phyloP scores from a whole-genome alignment of 1,140 invertebrate genomes.

The Drepana arcuata region DNA sequence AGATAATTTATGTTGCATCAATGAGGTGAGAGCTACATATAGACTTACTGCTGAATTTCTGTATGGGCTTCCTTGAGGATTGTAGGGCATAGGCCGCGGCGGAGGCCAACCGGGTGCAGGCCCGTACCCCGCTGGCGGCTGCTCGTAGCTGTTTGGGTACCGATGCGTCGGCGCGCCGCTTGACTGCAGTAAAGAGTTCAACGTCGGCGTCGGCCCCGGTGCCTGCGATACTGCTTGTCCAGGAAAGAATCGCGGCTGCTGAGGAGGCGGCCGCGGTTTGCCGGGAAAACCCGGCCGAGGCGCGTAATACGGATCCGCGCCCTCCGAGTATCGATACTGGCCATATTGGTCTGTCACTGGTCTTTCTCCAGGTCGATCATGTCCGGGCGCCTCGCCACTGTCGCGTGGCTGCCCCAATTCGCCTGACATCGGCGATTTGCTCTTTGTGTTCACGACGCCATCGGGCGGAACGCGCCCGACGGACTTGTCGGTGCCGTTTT shows the following conservation, averaged over 20 bases:
- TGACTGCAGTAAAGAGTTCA: constrained; percentile 90
- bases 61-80: constrained; percentile 65
- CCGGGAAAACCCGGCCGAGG: constrained; percentile 60
- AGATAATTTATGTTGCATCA: too few relatives aligned
- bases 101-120: constrained; percentile 57
- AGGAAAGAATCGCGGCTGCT: constrained; percentile 74
- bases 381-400: constrained; percentile 54
- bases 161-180: constrained; percentile 79
- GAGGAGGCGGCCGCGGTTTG: constrained; percentile 53
- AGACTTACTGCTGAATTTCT: constrained; percentile 67
- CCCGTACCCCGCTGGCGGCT: constrained; percentile 54
- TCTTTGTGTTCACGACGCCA: constrained; percentile 69
- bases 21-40: too few relatives aligned
- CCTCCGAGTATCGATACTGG: constrained; percentile 59
- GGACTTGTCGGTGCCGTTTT: constrained; percentile 74
- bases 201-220: constrained; percentile 89
- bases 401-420: constrained; percentile 57
- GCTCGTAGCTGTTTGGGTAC: constrained; percentile 65
- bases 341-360: constrained; percentile 54
- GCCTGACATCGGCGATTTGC: constrained; percentile 65
- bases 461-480: constrained; percentile 66
- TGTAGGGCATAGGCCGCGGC: constrained; percentile 65
- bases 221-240: constrained; percentile 81
- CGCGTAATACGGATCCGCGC: constrained; percentile 55
- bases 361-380: constrained; percentile 51